Evolutionary conservation across 2,888 invertebrate genomes (phyloP).

Genomic region (Idaea dimidiata): DNA sequence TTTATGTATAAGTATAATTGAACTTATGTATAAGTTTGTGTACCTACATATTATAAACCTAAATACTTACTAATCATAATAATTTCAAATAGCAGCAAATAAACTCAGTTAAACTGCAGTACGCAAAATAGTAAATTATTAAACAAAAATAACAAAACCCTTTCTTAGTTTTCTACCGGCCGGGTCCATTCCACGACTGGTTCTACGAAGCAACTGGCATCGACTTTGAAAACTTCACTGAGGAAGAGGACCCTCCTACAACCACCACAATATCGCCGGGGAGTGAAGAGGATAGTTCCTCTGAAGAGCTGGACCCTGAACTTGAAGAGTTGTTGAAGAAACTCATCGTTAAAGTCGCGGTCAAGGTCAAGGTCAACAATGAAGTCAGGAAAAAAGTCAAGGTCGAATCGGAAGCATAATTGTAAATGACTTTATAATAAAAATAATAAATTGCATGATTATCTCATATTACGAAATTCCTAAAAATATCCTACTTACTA

Average conservation of each 20-base stretch:
- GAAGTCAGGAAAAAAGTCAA: conserved; percentile 39
- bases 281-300: conserved; percentile 29
- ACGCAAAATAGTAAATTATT: too few relatives aligned
- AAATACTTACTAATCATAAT: too few relatives aligned
- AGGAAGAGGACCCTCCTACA: conserved; percentile 32
- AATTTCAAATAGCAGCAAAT: too few relatives aligned
- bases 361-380: conserved; percentile 59
- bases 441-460: not conserved
- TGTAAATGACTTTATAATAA: not conserved
- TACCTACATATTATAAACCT: too few relatives aligned
- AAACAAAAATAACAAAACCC: conserved; percentile 10
- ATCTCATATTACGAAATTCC: not conserved
- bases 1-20: too few relatives aligned
- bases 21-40: too few relatives aligned
- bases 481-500: not conserved
- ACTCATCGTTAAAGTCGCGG: conserved; percentile 63
- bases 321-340: conserved; percentile 55
- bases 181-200: conserved; percentile 67
- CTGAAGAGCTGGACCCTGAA: conserved; percentile 47
- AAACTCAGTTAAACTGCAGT: too few relatives aligned
- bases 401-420: conserved; percentile 6
- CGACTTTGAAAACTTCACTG: conserved; percentile 58
- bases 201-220: conserved; percentile 52
- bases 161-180: conserved; percentile 57
- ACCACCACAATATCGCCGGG: conserved; percentile 28